phyloP scores from a whole-genome alignment of 1,140 invertebrate species.

The Habropoda laboriosa region DNA sequence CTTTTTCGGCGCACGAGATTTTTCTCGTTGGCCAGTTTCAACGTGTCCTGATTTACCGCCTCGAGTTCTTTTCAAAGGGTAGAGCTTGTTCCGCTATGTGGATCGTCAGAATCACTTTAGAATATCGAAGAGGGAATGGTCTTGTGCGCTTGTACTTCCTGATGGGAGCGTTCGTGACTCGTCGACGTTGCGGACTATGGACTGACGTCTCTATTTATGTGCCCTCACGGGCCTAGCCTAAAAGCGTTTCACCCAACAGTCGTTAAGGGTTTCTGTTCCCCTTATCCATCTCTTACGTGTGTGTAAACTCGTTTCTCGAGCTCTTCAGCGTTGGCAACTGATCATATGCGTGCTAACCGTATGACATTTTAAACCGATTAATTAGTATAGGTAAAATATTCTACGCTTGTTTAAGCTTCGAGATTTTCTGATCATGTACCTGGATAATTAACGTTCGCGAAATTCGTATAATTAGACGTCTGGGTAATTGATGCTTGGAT shows the following conservation, averaged over 20 bases:
- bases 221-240: neutral
- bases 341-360: neutral
- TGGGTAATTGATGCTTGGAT: neutral
- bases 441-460: neutral
- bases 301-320: no score
- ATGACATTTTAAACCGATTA: neutral
- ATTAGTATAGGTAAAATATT: neutral
- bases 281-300: no score
- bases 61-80: neutral
- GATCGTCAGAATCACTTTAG: neutral
- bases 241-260: neutral
- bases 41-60: neutral
- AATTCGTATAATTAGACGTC: neutral
- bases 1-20: neutral
- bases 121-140: neutral
- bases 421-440: conserved; percentile 1
- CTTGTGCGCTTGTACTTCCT: neutral
- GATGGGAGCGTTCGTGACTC: neutral
- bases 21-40: neutral
- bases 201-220: conserved; percentile 14
- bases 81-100: neutral
- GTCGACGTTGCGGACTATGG: neutral
- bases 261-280: neutral
- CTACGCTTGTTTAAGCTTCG: neutral
- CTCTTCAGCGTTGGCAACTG: neutral